Conservation (phyloP, 1,140 invertebrate genomes). For the Hyphantria cunea region DNA sequence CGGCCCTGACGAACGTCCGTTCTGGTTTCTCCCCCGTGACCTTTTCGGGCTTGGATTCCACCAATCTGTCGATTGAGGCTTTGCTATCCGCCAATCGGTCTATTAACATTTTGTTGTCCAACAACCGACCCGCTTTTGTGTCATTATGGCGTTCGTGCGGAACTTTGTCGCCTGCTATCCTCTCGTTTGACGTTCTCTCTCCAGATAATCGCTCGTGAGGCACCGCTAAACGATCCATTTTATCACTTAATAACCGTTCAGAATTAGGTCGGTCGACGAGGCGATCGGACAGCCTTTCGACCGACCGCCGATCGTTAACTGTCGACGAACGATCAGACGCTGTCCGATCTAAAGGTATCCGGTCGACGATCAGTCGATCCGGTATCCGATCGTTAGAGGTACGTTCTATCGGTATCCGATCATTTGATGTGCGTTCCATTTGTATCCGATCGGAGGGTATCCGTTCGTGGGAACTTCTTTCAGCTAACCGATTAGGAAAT, state of each 20-base stretch:
- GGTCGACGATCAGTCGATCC: conserved; percentile 42
- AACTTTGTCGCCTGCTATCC: conserved; percentile 33
- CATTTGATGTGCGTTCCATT: conserved; percentile 19
- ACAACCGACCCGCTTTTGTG: conserved; percentile 29
- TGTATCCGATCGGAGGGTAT: conserved; percentile 29
- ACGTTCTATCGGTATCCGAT: conserved; percentile 39
- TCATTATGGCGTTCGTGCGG: conserved; percentile 34
- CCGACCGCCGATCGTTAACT: conserved; percentile 25
- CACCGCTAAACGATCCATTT: conserved; percentile 37
- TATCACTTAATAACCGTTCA: conserved; percentile 39
- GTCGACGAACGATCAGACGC: conserved; percentile 23
- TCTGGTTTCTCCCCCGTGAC: conserved; percentile 22
- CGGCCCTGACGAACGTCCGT: conserved; percentile 58
- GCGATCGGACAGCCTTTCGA: conserved; percentile 35
- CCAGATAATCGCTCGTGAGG: conserved; percentile 45
- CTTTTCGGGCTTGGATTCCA: conserved; percentile 42
- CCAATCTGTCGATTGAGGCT: conserved; percentile 43
- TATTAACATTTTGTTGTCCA: conserved; percentile 35
- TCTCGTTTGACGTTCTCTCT: conserved; percentile 42
- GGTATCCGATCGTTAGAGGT: conserved; percentile 57
- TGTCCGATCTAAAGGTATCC: conserved; percentile 48
- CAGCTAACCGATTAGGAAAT: conserved; percentile 29
- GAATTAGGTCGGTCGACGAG: conserved; percentile 27
- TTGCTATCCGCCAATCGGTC: conserved; percentile 48
- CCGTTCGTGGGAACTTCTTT: conserved; percentile 33